Evolutionary conservation across 2,797 vertebrate genomes (phyloP), one percentile per base, ranked within the genome.

Genomic region (Echeneis naucrates): DNA sequence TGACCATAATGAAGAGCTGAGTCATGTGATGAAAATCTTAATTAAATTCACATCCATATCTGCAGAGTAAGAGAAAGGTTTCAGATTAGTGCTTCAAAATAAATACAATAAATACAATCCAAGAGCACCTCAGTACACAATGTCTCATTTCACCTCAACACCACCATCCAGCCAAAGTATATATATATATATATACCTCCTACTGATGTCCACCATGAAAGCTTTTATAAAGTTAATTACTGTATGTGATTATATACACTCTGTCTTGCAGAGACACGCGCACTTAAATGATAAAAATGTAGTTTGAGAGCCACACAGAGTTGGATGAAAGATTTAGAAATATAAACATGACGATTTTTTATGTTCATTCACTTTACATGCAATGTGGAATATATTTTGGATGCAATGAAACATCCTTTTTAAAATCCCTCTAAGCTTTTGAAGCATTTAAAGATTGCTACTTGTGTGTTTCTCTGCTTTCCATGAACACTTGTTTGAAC

Each of bases 311-410:
- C 30, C 30, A 30, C 4, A 5, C 37, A 14, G 14, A 5, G 13
- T 30, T 30, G 40, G 17, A 55, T 59, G 16, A 51, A 19, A 19
- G 5, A 55, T 5, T 23, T 42, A 52, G 23, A 80, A 75, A 72
- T 11, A 51, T 67, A 57, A 63, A 37, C n/a, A 45, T 61, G 24
- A 10, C 63, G 42, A 33, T 55, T 78, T 63, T 45, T 58, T 19
- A 52, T 60, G 38, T 33, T 50, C 27, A 14, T 57, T 23, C 26
- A 64, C 51, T 62, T 57, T 38, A 33, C n/a, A 4, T 2, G 24
- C 38, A 50, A 52, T 12, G 11, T 44, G 21, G 8, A 27, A 30
- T 13, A 37, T 14, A 38, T 44, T 47, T 66, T 7, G 32, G 24
- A 58, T 71, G 48, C 27, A 21, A 2, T 32, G 45, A 51, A 33